Percentiles rank a stretch among this genome's conserved stretches.
These are phyloP conservation scores for Wiebesia pumilae DNA, from an alignment of 1,140 invertebrate genomes.

Conservation along the genomic window DNA sequence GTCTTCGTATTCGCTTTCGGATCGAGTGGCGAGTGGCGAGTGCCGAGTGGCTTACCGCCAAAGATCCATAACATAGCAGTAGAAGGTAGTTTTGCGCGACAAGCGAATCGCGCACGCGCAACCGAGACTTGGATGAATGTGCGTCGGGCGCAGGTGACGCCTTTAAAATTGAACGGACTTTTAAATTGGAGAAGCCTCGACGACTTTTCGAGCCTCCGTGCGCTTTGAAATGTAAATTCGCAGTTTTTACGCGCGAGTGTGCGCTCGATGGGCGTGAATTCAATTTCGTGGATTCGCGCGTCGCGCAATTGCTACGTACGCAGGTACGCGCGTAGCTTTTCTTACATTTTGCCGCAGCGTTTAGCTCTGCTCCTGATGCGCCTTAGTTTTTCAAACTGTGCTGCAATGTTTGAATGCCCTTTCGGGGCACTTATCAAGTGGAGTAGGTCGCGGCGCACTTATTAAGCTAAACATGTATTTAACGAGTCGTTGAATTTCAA, in stretches of 20 bases:
- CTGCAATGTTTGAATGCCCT: too few relatives aligned
- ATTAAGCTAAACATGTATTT: not conserved
- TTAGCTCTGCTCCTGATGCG: not conserved
- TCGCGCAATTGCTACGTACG: not conserved
- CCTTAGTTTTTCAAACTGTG: not conserved
- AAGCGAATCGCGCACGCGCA: not conserved
- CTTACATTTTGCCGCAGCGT: not conserved
- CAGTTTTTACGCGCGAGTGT: not conserved
- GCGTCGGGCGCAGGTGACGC: slow-evolving; percentile 55
- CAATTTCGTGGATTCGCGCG: not conserved
- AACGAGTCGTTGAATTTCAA: not conserved
- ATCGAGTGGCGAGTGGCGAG: too few relatives aligned
- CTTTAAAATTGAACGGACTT: slow-evolving; percentile 50
- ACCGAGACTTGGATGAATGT: not conserved
- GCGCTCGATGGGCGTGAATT: not conserved
- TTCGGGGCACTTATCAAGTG: too few relatives aligned
- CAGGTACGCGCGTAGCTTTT: not conserved
- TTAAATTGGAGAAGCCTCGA: too few relatives aligned
- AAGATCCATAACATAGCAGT: not conserved
- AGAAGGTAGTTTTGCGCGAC: not conserved
- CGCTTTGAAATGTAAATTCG: slow-evolving; percentile 1
- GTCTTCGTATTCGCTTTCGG: not conserved
- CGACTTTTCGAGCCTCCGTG: not conserved
- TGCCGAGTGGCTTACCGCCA: too few relatives aligned
- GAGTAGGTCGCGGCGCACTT: too few relatives aligned